Conservation (phyloP, 2,797 vertebrate genomes). For the Mus caroli region DNA sequence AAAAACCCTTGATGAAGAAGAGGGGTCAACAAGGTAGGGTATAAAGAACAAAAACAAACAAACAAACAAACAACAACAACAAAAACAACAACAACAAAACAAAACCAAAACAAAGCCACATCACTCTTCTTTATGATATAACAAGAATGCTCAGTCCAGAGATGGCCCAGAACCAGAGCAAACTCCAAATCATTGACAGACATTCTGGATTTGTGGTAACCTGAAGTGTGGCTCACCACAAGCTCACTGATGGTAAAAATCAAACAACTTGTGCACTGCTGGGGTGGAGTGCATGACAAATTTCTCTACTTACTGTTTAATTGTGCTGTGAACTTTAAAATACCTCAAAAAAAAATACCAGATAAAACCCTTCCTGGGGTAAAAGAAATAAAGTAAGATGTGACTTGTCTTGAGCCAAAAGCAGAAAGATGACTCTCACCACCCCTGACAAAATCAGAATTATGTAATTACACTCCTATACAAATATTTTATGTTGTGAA, state of each 20-base stretch:
- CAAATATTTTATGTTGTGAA: slow-evolving; percentile 37
- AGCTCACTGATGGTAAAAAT: background rate
- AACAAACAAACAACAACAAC: background rate
- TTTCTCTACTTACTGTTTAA: background rate
- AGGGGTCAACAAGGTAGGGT: background rate
- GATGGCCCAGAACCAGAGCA: background rate
- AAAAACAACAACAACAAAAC: background rate
- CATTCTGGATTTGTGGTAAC: background rate
- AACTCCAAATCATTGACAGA: background rate
- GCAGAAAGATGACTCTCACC: background rate
- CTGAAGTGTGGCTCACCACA: background rate
- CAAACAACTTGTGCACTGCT: background rate
- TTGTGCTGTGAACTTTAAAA: slow-evolving; percentile 15
- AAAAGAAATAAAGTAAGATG: slow-evolving; percentile 20
- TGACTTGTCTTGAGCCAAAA: slow-evolving; percentile 30
- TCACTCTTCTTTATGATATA: background rate
- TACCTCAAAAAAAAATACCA: too few species aligned
- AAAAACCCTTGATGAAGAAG: background rate
- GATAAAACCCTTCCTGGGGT: background rate
- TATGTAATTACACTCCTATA: background rate
- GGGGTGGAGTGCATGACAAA: background rate
- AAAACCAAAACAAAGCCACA: background rate
- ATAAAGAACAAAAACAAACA: background rate
- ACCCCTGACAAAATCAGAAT: background rate
- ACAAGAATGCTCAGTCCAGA: background rate